Base-by-base conservation (phyloP, 1,140 invertebrate genomes). In the Metopolophium dirhodum region DNA sequence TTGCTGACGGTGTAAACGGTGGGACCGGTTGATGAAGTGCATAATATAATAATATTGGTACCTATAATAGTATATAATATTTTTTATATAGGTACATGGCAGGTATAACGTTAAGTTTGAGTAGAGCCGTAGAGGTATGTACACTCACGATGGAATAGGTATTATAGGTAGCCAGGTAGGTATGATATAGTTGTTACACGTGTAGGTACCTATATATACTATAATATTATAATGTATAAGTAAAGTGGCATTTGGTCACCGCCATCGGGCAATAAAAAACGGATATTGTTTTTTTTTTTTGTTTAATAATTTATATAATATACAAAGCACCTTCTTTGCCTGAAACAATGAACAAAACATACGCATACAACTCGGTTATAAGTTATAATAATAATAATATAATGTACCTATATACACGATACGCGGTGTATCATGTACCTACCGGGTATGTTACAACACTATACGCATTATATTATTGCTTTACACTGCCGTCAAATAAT, bases 291-390 rank as follows among this genome's bases (percentile, higher is more conserved):
- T 18, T n/a, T 77, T 68, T 68, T 18, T 77, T 61, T 61, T 61
- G 23, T 61, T 68, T 14, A 68, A 68, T 68, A 51, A 51, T 47
- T 57, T 57, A 26, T 57, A 57, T 14, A 68, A 68, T 77, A 77
- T 77, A 77, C 61, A 77, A 77, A 77, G 57, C 57, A 77, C 61
- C 61, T 77, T 77, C n/a, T n/a, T 77, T 77, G 30, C n/a, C n/a
- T 77, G 30, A 77, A n/a, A 77, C 61, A 77, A 77, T 77, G 61
- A 77, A 77, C 61, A n/a, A 77, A 77, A 18, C 61, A 77, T 18
- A 77, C 11, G 61, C 30, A 14, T 35, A n/a, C n/a, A 35, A 77
- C 30, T 77, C 14, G 61, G 30, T 77, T 77, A 18, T n/a, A 61
- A 77, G 1, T 37, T 37, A 37, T 18, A 77, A 77, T 77, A 77